phyloP scores from a whole-genome alignment of 2,113 vertebrate genomes.

The Neopipo cinnamomea region DNA sequence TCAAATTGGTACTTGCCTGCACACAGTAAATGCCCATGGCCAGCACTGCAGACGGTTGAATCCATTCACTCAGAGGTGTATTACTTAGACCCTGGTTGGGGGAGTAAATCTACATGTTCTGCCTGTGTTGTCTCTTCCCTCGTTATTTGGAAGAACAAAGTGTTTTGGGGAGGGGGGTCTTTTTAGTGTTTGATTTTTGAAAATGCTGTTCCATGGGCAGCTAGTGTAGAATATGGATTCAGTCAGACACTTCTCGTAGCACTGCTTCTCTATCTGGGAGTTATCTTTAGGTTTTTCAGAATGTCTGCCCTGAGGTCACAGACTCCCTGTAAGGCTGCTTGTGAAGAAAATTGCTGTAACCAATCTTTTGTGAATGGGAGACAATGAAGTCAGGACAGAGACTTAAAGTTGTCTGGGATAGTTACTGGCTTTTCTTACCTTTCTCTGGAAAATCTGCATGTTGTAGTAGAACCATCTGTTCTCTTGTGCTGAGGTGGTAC shows the following conservation, averaged over 20 bases:
- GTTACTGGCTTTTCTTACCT: neutral
- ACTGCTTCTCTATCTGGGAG: neutral
- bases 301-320: neutral
- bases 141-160: neutral
- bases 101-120: neutral
- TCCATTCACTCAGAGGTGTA: neutral
- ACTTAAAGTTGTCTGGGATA: neutral
- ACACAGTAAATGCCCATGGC: neutral
- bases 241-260: neutral
- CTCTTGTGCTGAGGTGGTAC: neutral
- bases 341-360: neutral
- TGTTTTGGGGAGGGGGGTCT: neutral
- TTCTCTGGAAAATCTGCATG: neutral
- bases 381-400: neutral
- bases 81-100: neutral
- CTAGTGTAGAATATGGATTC: neutral
- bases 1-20: neutral
- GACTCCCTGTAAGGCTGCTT: neutral
- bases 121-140: neutral
- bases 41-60: neutral
- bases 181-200: neutral
- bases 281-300: conserved; percentile 5
- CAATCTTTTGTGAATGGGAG: neutral
- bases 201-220: neutral
- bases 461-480: neutral